phyloP scores from a whole-genome alignment of 2,888 invertebrate species.

The Congeria kusceri region DNA sequence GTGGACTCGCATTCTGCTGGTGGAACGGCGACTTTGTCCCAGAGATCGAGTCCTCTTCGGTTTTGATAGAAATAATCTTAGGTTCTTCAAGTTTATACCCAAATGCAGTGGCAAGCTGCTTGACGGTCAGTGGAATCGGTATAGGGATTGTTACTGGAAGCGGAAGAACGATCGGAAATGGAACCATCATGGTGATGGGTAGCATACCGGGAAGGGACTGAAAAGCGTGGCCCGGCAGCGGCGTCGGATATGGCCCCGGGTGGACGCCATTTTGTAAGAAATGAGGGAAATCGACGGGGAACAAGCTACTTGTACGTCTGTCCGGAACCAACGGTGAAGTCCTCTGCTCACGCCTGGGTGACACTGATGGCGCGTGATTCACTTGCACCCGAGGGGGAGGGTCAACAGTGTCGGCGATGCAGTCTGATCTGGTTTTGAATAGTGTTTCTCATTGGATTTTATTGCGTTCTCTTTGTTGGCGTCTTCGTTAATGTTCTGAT shows the following conservation, averaged over 20 bases:
- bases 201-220: slow-evolving; percentile 79
- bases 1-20: slow-evolving; percentile 38
- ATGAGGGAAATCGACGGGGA: slow-evolving; percentile 62
- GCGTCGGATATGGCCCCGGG: background rate
- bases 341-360: slow-evolving; percentile 21
- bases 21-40: slow-evolving; percentile 35
- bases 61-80: slow-evolving; percentile 9
- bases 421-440: too few relatives aligned
- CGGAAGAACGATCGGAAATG: slow-evolving; percentile 90
- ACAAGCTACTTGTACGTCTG: slow-evolving; percentile 55
- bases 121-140: slow-evolving; percentile 84
- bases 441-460: too few relatives aligned
- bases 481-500: too few relatives aligned
- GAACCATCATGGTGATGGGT: slow-evolving; percentile 93
- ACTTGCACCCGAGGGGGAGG: too few relatives aligned
- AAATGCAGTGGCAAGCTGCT: slow-evolving; percentile 70
- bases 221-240: slow-evolving; percentile 9
- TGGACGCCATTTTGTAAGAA: slow-evolving; percentile 19
- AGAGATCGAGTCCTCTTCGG: slow-evolving; percentile 6
- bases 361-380: background rate
- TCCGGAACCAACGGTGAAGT: slow-evolving; percentile 20
- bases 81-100: slow-evolving; percentile 32
- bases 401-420: too few relatives aligned
- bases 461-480: too few relatives aligned
- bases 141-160: slow-evolving; percentile 94